Evolutionary conservation across 2,888 invertebrate species (phyloP).

Genomic region (Mechanitis messenoides): DNA sequence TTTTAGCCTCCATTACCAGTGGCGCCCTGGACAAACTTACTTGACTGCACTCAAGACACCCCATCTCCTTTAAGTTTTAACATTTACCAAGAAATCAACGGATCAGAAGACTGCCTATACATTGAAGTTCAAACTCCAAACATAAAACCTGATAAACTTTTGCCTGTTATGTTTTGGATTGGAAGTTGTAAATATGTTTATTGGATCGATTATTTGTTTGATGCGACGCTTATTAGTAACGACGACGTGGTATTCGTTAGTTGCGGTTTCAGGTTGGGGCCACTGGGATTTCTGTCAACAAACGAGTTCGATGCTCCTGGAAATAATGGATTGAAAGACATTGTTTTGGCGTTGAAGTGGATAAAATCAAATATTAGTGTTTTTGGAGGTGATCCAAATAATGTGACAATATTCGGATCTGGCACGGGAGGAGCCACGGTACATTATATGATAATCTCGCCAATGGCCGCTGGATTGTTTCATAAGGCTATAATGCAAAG

Average conservation of each 20-base stretch:
- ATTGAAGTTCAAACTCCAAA: slow-evolving; percentile 57
- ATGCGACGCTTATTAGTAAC: slow-evolving; percentile 53
- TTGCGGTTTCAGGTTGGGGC: slow-evolving; percentile 64
- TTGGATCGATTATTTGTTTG: slow-evolving; percentile 48
- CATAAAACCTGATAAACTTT: slow-evolving; percentile 46
- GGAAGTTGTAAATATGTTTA: slow-evolving; percentile 54
- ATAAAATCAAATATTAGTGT: slow-evolving; percentile 56
- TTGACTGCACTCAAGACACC: slow-evolving; percentile 53
- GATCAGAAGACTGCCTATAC: slow-evolving; percentile 68
- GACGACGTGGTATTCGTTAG: slow-evolving; percentile 59
- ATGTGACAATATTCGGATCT: slow-evolving; percentile 69
- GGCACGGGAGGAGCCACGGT: slow-evolving; percentile 65
- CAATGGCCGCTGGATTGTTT: slow-evolving; percentile 65
- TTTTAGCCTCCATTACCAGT: slow-evolving; percentile 57
- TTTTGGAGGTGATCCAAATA: slow-evolving; percentile 67
- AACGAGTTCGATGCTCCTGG: slow-evolving; percentile 65
- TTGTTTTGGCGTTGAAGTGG: slow-evolving; percentile 66
- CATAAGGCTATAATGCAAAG: slow-evolving; percentile 70
- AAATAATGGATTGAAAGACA: slow-evolving; percentile 67
- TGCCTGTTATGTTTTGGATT: slow-evolving; percentile 74
- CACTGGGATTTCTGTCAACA: slow-evolving; percentile 67
- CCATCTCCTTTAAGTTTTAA: slow-evolving; percentile 36
- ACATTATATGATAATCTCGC: slow-evolving; percentile 68
- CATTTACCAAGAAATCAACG: slow-evolving; percentile 31
- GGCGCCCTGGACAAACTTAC: slow-evolving; percentile 42